phyloP scores from a whole-genome alignment of 2,888 invertebrate genomes.

The Amphimallon solstitiale region DNA sequence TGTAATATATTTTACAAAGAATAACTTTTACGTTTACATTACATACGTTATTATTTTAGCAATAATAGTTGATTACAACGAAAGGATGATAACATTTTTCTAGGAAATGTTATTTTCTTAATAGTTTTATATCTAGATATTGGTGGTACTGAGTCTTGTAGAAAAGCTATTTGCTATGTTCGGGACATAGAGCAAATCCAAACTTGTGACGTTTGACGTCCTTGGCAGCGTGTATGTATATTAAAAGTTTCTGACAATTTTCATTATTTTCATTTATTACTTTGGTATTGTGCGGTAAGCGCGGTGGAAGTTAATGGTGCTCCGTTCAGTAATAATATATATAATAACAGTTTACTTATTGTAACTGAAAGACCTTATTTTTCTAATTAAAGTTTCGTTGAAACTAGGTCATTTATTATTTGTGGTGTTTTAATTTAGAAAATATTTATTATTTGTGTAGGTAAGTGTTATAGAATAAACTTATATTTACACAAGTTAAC shows the following conservation, averaged over 20 bases:
- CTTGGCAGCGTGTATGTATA: constrained; percentile 8
- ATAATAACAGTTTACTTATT: neutral
- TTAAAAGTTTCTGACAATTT: constrained; percentile 19
- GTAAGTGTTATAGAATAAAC: constrained; percentile 4
- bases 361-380: neutral
- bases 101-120: too few species aligned
- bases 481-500: too few species aligned
- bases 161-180: too few species aligned
- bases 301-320: neutral
- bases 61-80: too few species aligned
- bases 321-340: neutral
- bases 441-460: neutral
- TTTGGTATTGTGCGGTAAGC: neutral
- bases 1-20: too few species aligned
- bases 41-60: too few species aligned
- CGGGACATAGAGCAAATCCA: neutral
- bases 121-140: too few species aligned
- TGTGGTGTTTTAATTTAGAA: constrained; percentile 22
- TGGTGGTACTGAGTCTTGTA: too few species aligned
- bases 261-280: constrained; percentile 18
- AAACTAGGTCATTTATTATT: constrained; percentile 20
- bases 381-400: constrained; percentile 13
- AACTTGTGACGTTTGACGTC: constrained; percentile 20
- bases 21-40: too few species aligned
- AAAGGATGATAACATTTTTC: too few species aligned